Conservation (phyloP, 2,113 vertebrate genomes). For the Sprattus sprattus region DNA sequence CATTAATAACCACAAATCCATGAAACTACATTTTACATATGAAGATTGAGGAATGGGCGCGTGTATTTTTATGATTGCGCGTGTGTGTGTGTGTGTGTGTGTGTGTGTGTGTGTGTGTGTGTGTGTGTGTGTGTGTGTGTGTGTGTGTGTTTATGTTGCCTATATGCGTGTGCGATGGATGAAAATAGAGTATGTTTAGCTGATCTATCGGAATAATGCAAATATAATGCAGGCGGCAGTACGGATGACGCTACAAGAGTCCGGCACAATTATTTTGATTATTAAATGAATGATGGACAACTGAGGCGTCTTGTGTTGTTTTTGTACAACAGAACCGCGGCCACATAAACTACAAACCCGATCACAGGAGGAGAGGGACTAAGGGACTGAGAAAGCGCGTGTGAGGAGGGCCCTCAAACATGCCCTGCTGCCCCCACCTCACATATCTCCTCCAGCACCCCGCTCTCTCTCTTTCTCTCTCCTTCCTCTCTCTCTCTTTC, state of each 20-base stretch:
- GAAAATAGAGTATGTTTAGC: neutral
- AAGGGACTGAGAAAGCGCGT: neutral
- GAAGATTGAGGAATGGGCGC: neutral
- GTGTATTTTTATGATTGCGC: constrained; percentile 15
- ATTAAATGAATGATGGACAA: neutral
- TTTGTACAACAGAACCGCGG: neutral
- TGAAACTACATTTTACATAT: constrained; percentile 40
- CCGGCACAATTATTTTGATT: neutral
- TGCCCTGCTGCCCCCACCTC: neutral
- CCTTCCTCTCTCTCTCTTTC: constrained; percentile 33
- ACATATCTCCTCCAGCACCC: constrained; percentile 40
- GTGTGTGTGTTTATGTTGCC: no score
- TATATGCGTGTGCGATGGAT: neutral
- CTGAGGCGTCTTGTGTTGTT: neutral
- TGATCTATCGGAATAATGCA: neutral
- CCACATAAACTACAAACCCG: neutral
- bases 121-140: no score
- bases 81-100: no score
- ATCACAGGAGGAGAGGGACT: neutral
- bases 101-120: no score
- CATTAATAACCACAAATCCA: constrained; percentile 42
- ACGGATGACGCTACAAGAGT: neutral
- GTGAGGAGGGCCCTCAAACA: neutral
- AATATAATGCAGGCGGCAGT: neutral
- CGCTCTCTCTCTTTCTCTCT: constrained; percentile 32